Base-by-base conservation (phyloP, 2,888 invertebrate species). In the Rotaria magnacalcarata region DNA sequence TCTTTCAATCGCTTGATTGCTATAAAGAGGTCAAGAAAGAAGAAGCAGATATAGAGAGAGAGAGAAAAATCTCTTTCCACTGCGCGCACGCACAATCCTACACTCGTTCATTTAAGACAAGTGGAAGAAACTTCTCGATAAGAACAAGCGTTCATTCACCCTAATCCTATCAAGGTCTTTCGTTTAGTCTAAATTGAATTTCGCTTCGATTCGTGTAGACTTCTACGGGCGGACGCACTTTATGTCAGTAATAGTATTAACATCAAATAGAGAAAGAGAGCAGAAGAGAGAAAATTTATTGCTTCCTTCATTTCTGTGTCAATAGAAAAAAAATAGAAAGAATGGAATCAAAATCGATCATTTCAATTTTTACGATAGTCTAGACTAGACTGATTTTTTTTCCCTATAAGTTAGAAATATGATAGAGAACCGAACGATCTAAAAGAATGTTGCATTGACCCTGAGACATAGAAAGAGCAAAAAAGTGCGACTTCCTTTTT, bases 301-400 rank as follows among this genome's bases (percentile, higher is more conserved):
- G 24, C 80, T 67, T 67, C 19, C 67, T 67, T 34, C 67, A 14
- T 34, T 67, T 67, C 34, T 67, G 19, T 67, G 34, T 67, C 34
- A 34, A 67, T 67, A 67, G 67, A 67, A 4, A 24, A 74, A 74
- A 24, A 80, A 80, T 43, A 14, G 47, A 47, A 80, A 47, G 80
- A 80, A 80, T 43, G 47, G 47, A 80, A 80, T 47, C 80, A 80
- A 80, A 80, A 80, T 80, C 80, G 47, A 80, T 80, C 80, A 80
- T 80, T 67, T 80, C 80, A 80, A 80, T 80, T 80, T 67, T 67
- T 34, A 67, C 67, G 34, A 67, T 67, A 67, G n/a, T 67, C 16
- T 67, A 67, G 34, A 27, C 34, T 67, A 67, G 67, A 67, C 34
- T 67, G 41, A 67, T 67, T 67, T 34, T 67, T 34, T 34, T 34